Conservation (phyloP, 2,113 vertebrate species). For the Strix uralensis region DNA sequence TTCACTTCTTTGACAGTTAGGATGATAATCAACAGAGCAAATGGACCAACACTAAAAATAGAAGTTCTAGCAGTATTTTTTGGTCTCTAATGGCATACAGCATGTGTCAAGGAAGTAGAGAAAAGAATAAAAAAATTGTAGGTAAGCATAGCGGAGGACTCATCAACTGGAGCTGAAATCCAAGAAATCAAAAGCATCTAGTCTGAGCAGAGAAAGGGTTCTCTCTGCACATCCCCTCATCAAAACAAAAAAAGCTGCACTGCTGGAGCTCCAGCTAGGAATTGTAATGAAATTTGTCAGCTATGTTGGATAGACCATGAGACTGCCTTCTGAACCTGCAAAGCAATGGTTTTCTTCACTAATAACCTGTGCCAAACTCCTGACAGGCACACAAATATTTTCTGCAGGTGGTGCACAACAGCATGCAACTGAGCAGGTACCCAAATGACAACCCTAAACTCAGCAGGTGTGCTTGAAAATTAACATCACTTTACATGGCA, state of each 20-base stretch:
- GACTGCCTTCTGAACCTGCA: not conserved
- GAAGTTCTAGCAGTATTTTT: not conserved
- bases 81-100: slow-evolving; percentile 1
- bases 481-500: not conserved
- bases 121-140: not conserved
- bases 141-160: not conserved
- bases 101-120: not conserved
- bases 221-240: not conserved
- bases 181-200: slow-evolving; percentile 9
- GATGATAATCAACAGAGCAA: slow-evolving; percentile 56
- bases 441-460: not conserved
- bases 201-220: not conserved
- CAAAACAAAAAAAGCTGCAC: not conserved
- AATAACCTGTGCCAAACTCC: not conserved
- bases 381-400: not conserved
- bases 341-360: not conserved
- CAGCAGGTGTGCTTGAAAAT: slow-evolving; percentile 37
- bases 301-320: not conserved
- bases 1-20: slow-evolving; percentile 50
- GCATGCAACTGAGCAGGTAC: not conserved
- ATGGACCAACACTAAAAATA: slow-evolving; percentile 33
- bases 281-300: not conserved
- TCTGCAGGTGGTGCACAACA: not conserved
- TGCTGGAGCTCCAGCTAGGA: not conserved
- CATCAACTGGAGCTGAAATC: not conserved